phyloP scores from a whole-genome alignment of 2,888 invertebrate species.

The Monopis laevigella region DNA sequence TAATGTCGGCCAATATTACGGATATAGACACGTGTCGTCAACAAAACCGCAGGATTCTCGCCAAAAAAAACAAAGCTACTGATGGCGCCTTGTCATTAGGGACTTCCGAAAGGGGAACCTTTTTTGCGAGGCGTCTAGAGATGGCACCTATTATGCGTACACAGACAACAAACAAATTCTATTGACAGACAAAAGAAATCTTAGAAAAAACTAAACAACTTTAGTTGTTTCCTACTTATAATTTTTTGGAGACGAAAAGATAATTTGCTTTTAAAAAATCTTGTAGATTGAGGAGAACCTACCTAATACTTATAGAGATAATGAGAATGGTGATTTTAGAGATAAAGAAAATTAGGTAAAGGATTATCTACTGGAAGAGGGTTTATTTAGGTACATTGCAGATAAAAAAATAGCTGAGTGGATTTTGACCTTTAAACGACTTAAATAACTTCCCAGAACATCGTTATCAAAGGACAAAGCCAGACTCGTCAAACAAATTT shows the following conservation, averaged over 20 bases:
- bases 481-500: constrained; percentile 37
- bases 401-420: background rate
- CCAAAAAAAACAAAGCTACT: constrained; percentile 41
- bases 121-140: constrained; percentile 45
- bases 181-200: constrained; percentile 39
- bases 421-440: constrained; percentile 3
- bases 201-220: background rate
- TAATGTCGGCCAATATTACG: constrained; percentile 4
- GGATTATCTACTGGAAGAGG: too few relatives aligned
- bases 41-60: constrained; percentile 32
- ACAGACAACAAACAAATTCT: constrained; percentile 60
- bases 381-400: constrained; percentile 1
- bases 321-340: too few relatives aligned
- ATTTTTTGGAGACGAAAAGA: background rate
- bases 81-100: constrained; percentile 61
- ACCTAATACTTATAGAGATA: too few relatives aligned
- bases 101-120: constrained; percentile 50
- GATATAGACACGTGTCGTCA: constrained; percentile 37
- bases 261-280: constrained; percentile 7
- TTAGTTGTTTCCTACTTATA: constrained; percentile 3
- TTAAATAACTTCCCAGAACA: background rate
- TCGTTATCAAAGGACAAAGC: constrained; percentile 7
- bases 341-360: background rate
- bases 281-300: too few relatives aligned
- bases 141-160: constrained; percentile 30